Evolutionary conservation across 2,888 invertebrate genomes (phyloP).

Genomic region (Hirtodrosophila confusa): DNA sequence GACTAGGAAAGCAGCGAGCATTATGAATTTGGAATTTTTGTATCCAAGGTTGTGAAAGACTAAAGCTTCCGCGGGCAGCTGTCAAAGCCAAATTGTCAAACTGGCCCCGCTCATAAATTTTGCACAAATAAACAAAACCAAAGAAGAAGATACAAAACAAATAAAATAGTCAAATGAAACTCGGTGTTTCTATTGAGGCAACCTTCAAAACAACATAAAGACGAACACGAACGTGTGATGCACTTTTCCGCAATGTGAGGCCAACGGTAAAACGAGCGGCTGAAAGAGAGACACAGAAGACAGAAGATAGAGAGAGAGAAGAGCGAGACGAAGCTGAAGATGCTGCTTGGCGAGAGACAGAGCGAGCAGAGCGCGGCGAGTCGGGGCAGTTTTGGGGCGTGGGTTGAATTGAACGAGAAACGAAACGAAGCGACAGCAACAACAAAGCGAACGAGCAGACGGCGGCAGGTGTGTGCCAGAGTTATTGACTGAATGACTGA

Average conservation of each 20-base stretch:
- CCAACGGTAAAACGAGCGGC: conserved; percentile 40
- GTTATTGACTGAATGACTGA: conserved; percentile 44
- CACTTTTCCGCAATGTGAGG: conserved; percentile 73
- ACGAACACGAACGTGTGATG: conserved; percentile 70
- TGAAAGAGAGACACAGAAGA: conserved; percentile 7
- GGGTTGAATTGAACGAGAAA: conserved; percentile 56
- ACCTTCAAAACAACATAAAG: conserved; percentile 64
- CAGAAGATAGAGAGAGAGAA: neutral
- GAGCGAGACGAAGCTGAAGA: conserved; percentile 10
- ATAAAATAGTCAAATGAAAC: conserved; percentile 46
- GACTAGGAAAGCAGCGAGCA: no score
- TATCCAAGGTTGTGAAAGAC: conserved; percentile 16
- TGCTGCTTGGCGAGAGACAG: neutral
- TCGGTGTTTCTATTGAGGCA: conserved; percentile 51
- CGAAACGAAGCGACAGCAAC: conserved; percentile 37
- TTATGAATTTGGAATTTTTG: neutral
- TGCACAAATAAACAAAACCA: conserved; percentile 50
- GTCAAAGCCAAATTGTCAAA: conserved; percentile 57
- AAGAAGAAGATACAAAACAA: conserved; percentile 13
- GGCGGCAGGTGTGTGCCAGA: conserved; percentile 71
- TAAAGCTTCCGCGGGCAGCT: conserved; percentile 49
- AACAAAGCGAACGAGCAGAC: conserved; percentile 24
- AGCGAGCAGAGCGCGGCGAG: conserved; percentile 24
- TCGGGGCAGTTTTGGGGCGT: conserved; percentile 61
- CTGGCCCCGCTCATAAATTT: conserved; percentile 49